Evolutionary conservation across 2,888 invertebrate species (phyloP).

Genomic region (Stegophylla sp.): DNA sequence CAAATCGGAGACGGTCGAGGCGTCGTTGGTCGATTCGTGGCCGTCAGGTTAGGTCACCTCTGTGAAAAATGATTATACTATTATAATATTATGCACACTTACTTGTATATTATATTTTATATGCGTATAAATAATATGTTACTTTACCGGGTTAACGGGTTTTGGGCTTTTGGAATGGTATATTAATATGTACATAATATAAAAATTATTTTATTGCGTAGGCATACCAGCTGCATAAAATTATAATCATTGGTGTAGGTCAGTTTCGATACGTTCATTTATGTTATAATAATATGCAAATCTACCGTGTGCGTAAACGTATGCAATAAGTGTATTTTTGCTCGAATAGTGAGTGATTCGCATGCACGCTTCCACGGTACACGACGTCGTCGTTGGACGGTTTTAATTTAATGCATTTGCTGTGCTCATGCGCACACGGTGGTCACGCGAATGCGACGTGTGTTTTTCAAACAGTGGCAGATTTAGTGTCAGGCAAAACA

Average conservation of each 20-base stretch:
- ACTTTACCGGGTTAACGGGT: neutral
- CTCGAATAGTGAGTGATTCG: neutral
- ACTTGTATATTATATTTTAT: neutral
- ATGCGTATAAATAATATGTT: neutral
- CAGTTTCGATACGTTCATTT: constrained; percentile 41
- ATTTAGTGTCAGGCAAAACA: no score
- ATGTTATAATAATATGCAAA: neutral
- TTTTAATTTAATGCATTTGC: constrained; percentile 12
- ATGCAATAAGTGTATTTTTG: neutral
- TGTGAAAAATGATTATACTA: neutral
- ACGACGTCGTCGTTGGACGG: neutral
- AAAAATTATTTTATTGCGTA: no score
- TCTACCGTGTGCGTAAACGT: neutral
- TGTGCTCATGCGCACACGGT: neutral
- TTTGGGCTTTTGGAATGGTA: neutral
- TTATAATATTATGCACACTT: no score
- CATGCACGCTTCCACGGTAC: neutral
- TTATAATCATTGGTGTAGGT: constrained; percentile 33
- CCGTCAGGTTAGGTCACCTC: no score
- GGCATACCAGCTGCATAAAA: no score
- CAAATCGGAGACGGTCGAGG: neutral
- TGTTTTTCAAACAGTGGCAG: no score
- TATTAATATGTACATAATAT: no score
- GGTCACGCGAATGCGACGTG: no score
- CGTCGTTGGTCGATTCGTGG: neutral